Evolutionary conservation across 2,113 vertebrate genomes (phyloP), one percentile per base, ranked within the genome.

Genomic region (Nothobranchius kuhntae): DNA sequence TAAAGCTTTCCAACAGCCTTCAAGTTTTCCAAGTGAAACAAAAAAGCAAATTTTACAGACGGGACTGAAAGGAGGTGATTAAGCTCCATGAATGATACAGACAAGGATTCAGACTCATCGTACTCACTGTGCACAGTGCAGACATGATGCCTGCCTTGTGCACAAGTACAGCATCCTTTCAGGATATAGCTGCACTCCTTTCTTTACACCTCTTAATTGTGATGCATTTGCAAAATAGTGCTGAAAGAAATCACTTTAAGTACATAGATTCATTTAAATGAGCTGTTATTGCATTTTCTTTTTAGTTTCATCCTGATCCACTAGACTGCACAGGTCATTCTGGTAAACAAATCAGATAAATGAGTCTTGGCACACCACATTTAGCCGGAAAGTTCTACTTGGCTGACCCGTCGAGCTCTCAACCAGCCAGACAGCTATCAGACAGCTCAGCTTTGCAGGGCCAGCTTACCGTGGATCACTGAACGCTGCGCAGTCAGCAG

Each of bases 391-490:
- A 45, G 56, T 78, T 68, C 53, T 45, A n/a, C 40, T 65, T 63
- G 56, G 61, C 68, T 55, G 62, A 15, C 61, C 69, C 36, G 48
- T 78, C 74, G 80, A 61, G 72, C 71, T 79, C 52, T 36, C 13
- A 15, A 48, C 57, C 68, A 57, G 38, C 60, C 69, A 68, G 55
- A 54, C 74, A 73, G 65, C 67, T 65, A 57, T 57, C 74, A 70
- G 82, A 64, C 58, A 42, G 69, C 35, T 48, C 5, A 62, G 72
- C 69, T 77, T 87, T 87, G 77, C 71, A 86, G 69, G 38, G 6
- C 74, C 65, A 88, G 89, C 83, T 89, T 88, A 90, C 65, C 46
- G 61, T 35, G 86, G 83, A 89, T 91, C 83, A 89, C 67, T 51
- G 69, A 80, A 66, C 81, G 77, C 53, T 75, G 84, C 66, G 26